Evolutionary conservation across 2,113 vertebrate species (phyloP).

Genomic region (Chaenocephalus aceratus): DNA sequence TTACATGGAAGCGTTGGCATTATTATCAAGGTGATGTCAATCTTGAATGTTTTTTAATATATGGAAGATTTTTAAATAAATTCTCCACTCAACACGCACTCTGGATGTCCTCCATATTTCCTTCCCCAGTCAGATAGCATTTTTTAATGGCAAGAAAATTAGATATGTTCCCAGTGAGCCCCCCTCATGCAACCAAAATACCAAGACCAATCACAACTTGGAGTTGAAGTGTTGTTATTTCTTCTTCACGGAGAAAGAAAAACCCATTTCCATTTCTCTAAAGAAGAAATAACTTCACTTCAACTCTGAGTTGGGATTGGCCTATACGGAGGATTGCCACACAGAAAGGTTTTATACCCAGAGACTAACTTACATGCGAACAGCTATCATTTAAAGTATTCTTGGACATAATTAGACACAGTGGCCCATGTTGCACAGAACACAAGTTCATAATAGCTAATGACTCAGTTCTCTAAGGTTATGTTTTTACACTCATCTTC

Average conservation of each 20-base stretch:
- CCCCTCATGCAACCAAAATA: not conserved
- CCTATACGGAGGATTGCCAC: not conserved
- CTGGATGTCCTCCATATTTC: not conserved
- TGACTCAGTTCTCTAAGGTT: slow-evolving; percentile 14
- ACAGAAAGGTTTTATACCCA: not conserved
- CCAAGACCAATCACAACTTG: not conserved
- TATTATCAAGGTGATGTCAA: not conserved
- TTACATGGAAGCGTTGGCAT: not conserved
- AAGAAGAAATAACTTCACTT: too few species aligned
- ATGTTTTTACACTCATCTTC: slow-evolving; percentile 8
- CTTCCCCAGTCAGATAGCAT: not conserved
- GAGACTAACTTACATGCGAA: slow-evolving; percentile 13
- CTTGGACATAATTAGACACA: not conserved
- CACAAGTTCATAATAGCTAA: slow-evolving; percentile 23
- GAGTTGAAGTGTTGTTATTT: slow-evolving; percentile 15
- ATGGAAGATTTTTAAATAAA: not conserved
- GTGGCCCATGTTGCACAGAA: slow-evolving; percentile 12
- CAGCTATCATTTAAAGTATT: slow-evolving; percentile 21
- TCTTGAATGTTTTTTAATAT: slow-evolving; percentile 10
- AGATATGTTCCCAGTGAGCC: not conserved
- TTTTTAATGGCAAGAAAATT: slow-evolving; percentile 4
- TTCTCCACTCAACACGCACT: not conserved
- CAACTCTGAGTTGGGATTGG: too few species aligned
- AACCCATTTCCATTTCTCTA: too few species aligned
- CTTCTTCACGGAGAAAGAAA: not conserved